Conservation (phyloP, 2,797 vertebrate species). For the Pseudochirops cupreus region DNA sequence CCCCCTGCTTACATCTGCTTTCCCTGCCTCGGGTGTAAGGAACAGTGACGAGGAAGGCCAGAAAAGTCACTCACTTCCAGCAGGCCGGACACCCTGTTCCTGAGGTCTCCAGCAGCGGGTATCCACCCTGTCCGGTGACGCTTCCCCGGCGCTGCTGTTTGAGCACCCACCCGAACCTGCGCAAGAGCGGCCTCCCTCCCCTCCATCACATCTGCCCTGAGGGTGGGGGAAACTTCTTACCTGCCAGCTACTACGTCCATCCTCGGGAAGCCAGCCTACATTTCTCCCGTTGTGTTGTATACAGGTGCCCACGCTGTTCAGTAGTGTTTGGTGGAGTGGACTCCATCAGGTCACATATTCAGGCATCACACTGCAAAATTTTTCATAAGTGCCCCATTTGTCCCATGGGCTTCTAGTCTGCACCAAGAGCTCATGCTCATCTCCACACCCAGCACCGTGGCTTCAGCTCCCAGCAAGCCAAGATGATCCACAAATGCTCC, state of each 20-base stretch:
- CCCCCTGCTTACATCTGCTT: conserved; percentile 82
- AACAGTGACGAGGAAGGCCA: conserved; percentile 91
- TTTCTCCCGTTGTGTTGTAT: conserved; percentile 94
- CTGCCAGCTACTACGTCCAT: conserved; percentile 89
- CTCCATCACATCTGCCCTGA: conserved; percentile 91
- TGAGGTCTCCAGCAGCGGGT: conserved; percentile 78
- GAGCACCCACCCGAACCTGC: conserved; percentile 93
- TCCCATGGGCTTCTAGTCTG: conserved; percentile 98
- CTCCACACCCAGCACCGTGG: conserved; percentile 92
- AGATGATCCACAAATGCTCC: conserved; percentile 96
- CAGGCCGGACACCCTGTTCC: conserved; percentile 76
- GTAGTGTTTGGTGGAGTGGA: conserved; percentile 96
- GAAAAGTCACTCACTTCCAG: conserved; percentile 93
- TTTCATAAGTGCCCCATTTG: conserved; percentile 98
- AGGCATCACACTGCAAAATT: conserved; percentile 95
- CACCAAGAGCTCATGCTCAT: conserved; percentile 93
- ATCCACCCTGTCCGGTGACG: conserved; percentile 94
- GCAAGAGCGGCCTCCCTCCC: conserved; percentile 89
- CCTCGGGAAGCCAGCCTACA: conserved; percentile 93
- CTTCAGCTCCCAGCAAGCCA: conserved; percentile 90
- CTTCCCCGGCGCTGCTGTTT: conserved; percentile 94
- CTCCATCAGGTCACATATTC: conserved; percentile 97
- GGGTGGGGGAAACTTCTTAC: conserved; percentile 91
- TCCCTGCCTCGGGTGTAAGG: conserved; percentile 93
- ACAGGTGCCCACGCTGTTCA: conserved; percentile 94